Evolutionary conservation across 1,140 invertebrate genomes (phyloP).

Genomic region (Ceratina australensis): DNA sequence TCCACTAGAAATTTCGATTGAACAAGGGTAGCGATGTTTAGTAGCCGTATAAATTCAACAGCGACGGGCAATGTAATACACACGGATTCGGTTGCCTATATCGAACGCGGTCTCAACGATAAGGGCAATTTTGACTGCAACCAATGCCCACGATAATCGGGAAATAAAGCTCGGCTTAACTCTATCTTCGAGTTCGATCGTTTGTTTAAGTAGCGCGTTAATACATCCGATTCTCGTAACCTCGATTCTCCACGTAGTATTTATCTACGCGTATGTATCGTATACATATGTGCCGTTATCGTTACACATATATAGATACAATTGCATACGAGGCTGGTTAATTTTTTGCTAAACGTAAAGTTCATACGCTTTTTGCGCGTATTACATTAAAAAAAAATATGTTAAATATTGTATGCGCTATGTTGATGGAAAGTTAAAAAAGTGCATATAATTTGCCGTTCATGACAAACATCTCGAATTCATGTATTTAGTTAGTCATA

Average conservation of each 20-base stretch:
- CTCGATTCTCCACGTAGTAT: neutral
- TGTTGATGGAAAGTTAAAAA: no score
- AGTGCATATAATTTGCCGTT: no score
- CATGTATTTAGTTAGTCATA: no score
- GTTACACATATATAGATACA: no score
- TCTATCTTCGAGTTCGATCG: constrained; percentile 53
- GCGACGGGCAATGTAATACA: neutral
- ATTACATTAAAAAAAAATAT: no score
- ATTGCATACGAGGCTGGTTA: no score
- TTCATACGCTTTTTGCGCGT: no score
- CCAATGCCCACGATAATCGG: constrained; percentile 39
- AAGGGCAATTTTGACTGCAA: constrained; percentile 37
- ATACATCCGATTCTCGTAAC: constrained; percentile 39
- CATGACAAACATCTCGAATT: no score
- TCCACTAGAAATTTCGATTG: constrained; percentile 4
- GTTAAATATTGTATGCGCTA: no score
- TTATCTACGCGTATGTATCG: no score
- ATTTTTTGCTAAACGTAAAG: no score
- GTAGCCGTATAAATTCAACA: neutral
- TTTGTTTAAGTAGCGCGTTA: constrained; percentile 41
- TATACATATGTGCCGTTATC: no score
- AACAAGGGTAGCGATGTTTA: neutral
- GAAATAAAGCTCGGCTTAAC: constrained; percentile 53
- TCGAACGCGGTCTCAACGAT: constrained; percentile 24
- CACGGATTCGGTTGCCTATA: constrained; percentile 7